Evolutionary conservation across 2,113 vertebrate genomes (phyloP), one percentile per base, ranked within the genome.

Genomic region (Nematolebias whitei): DNA sequence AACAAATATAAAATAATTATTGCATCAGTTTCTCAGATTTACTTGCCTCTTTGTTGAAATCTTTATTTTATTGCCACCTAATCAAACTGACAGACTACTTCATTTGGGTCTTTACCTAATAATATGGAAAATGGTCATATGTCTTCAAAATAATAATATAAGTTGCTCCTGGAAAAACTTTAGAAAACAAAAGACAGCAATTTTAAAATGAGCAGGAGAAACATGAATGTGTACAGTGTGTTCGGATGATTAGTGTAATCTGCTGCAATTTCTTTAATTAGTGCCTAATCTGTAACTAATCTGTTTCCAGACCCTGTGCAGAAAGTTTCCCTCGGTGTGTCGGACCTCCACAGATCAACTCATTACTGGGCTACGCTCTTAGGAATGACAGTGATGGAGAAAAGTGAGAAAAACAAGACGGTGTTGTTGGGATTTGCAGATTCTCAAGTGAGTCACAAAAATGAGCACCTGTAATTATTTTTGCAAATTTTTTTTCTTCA

Each of bases 281-380:
- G 7, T 35, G 19, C 3, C 13, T 13, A 1, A 14, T 16, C 10
- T 55, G 12, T 22, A 49, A 49, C 53, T 62, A 12, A 12, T 83
- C 43, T 44, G 11, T 59, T 57, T 24, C 3, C 38, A 99, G 97
- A 98, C 84, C 96, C 96, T 0, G 94, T 99, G 79, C 91, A 95
- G 68, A 99, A 97, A 83, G 95, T 99, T 29, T 94, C 93, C 40
- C 86, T 99, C 48, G 96, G 94, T 4, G 96, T 98, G 49, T 98
- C 98, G 4, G 67, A 96, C 71, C 90, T 99, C 73, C 90, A 94
- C 60, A 94, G 78, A 43, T 97, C 97, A 24, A 82, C 92, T 43
- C 86, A 88, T 69, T 99, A 96, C 90, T 99, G 98, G 97, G 90
- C 91, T 18, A 73, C 82, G 39, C 88, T 98, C 22, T 86, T 98